Evolutionary conservation across 2,888 invertebrate genomes (phyloP).

Genomic region (Chaitophorus viminalis): DNA sequence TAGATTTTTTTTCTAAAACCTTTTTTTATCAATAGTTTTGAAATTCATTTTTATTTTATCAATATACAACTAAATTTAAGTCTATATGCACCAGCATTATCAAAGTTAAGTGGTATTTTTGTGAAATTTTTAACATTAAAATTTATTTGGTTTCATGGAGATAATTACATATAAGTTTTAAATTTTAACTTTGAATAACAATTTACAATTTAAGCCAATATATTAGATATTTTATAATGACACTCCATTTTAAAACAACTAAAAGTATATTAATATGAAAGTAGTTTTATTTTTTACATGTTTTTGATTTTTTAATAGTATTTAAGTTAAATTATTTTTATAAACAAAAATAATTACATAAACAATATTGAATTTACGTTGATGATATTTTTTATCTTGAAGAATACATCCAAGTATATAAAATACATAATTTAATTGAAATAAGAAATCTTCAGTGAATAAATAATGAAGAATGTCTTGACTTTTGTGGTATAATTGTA

Average conservation of each 20-base stretch:
- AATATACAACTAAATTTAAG: too few species aligned
- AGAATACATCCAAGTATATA: not conserved
- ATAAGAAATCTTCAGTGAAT: not conserved
- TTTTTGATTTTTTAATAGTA: not conserved
- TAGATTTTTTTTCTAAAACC: too few species aligned
- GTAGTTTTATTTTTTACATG: not conserved
- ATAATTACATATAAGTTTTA: too few species aligned
- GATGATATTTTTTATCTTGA: not conserved
- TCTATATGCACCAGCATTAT: too few species aligned
- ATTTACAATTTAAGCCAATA: not conserved
- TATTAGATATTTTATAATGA: not conserved
- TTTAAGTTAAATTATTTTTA: not conserved
- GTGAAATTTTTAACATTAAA: too few species aligned
- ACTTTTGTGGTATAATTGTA: not conserved
- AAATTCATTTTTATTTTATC: too few species aligned
- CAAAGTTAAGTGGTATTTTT: too few species aligned
- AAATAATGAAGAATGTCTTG: not conserved
- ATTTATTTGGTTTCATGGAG: too few species aligned
- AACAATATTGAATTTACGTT: not conserved
- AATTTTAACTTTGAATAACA: too few species aligned
- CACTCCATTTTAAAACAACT: not conserved
- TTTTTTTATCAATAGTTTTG: too few species aligned
- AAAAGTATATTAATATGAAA: not conserved
- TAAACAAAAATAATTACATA: not conserved
- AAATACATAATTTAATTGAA: not conserved